Conservation (phyloP, 23 tunicate genomes). For the Diplosoma virens region DNA sequence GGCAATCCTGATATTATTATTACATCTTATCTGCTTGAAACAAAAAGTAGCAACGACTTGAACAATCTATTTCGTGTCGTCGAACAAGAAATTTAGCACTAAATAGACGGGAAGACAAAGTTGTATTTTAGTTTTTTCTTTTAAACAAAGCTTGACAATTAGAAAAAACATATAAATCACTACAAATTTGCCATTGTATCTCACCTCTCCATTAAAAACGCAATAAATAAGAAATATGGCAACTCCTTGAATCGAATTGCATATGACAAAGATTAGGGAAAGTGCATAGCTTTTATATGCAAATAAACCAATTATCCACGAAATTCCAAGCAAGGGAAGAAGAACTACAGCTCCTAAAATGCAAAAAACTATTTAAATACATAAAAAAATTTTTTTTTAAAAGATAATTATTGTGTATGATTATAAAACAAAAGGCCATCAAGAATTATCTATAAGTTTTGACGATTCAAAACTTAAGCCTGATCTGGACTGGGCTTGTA, state of each 20-base stretch:
- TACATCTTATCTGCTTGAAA: no score
- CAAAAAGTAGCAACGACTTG: no score
- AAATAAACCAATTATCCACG: slow-evolving; percentile 78
- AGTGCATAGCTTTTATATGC: slow-evolving; percentile 53
- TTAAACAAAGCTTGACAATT: no score
- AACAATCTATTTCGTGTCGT: no score
- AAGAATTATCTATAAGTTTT: no score
- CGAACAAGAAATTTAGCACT: neutral
- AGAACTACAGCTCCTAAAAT: slow-evolving; percentile 76
- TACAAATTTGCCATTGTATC: no score
- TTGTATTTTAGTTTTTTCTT: neutral
- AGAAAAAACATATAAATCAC: neutral
- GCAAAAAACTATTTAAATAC: neutral
- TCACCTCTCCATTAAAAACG: slow-evolving; percentile 83
- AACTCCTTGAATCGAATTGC: slow-evolving; percentile 87
- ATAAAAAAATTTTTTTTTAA: no score
- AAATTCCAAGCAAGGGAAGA: slow-evolving; percentile 80
- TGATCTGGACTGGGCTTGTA: no score
- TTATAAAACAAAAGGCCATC: no score
- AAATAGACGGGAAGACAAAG: neutral
- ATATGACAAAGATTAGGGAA: slow-evolving; percentile 50
- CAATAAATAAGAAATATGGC: slow-evolving; percentile 81
- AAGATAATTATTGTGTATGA: no score
- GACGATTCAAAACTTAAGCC: no score
- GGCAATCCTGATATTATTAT: no score